Evolutionary conservation across 2,888 invertebrate genomes (phyloP), one percentile per base, ranked within the genome.

Genomic region (Hypomecis punctinalis): DNA sequence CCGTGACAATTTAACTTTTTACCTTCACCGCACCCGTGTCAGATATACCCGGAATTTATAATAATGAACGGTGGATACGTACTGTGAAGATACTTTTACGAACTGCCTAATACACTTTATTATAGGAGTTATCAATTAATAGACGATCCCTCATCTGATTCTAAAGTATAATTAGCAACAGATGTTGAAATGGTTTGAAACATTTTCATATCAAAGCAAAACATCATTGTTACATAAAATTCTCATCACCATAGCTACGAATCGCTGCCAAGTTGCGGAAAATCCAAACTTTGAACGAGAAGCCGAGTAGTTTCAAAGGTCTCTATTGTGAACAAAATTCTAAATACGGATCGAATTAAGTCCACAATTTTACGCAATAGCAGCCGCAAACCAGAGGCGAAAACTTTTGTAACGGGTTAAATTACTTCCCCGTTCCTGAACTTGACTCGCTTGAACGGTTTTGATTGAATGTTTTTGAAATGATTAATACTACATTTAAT

Each of bases 361-460:
- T 69, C 59, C 53, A 72, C 61, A 72, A 73, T 77, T 79, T 76
- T 69, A 68, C 67, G 68, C 61, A 74, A 73, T 66, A 68, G 60
- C 66, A 67, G 58, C 71, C 72, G 67, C 67, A 64, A 70, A 72
- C 69, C 59, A 62, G 72, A 65, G 63, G 67, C 64, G 59, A 69
- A 73, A 79, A 79, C 70, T 81, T 80, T 77, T 67, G 72, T 73
- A 72, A 68, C 68, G 65, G 62, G 55, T 67, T 37, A 74, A 76
- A 77, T 76, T 76, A 76, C 68, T 71, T 69, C 71, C 63, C 68
- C 68, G 68, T 71, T 76, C 69, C 76, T 75, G 76, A 64, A 68
- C 71, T 74, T 74, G 74, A 76, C 72, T 76, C 72, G 76, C 76
- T 76, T 70, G 73, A 76, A 75, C 66, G 71, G 51, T 76, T 74